These are phyloP conservation scores for Heliconius congener DNA, from an alignment of 1,140 invertebrate genomes.

Conservation along the genomic window DNA sequence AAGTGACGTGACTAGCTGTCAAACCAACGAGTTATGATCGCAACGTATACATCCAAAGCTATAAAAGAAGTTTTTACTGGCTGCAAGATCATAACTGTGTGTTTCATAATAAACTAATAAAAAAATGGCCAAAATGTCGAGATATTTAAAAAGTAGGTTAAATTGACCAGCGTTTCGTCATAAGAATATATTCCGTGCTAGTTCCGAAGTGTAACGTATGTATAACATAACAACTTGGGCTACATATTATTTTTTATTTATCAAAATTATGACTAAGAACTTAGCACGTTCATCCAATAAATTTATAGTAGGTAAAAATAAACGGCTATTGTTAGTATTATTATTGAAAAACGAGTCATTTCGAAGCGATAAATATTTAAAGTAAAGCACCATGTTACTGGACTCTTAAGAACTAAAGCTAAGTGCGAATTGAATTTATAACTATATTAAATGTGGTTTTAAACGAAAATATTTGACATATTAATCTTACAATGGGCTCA, in stretches of 20 bases:
- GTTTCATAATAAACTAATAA: conserved; percentile 14
- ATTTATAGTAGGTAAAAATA: background rate
- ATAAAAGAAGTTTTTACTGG: background rate
- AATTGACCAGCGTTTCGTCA: conserved; percentile 4
- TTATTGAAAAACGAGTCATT: conserved; percentile 16
- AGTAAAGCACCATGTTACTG: conserved; percentile 33
- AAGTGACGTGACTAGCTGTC: conserved; percentile 75
- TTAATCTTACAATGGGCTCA: background rate
- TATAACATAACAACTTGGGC: conserved; percentile 11
- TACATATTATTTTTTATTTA: conserved; percentile 1
- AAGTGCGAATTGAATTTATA: background rate
- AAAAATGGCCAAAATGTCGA: conserved; percentile 17
- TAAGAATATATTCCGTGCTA: conserved; percentile 5
- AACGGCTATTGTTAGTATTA: conserved; percentile 7
- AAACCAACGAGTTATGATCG: conserved; percentile 44
- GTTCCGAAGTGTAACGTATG: background rate
- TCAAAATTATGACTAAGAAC: background rate
- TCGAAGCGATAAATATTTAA: conserved; percentile 13
- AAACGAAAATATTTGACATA: background rate
- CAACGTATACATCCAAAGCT: background rate
- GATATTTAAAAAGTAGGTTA: background rate
- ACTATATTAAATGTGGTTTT: background rate
- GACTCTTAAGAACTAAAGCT: conserved; percentile 27
- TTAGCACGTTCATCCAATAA: background rate
- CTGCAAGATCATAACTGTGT: conserved; percentile 24